Evolutionary conservation across 2,113 vertebrate species (phyloP).

Genomic region (Chlorodrepanis virens): DNA sequence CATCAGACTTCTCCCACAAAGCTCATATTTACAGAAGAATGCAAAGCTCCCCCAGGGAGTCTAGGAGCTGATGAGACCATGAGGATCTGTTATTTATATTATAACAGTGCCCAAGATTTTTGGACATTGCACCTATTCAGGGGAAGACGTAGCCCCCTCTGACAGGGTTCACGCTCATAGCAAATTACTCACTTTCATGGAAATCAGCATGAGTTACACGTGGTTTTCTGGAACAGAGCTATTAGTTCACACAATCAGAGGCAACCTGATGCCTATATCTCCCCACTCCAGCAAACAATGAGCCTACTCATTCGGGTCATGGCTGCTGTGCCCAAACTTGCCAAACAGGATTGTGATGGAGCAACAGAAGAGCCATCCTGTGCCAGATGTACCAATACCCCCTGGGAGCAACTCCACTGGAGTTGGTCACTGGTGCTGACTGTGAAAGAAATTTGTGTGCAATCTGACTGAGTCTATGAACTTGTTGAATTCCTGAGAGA

Average conservation of each 20-base stretch:
- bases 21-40: constrained; percentile 61
- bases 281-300: constrained; percentile 19
- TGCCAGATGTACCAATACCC: neutral
- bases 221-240: constrained; percentile 16
- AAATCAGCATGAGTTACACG: neutral
- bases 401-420: neutral
- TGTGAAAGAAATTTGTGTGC: neutral
- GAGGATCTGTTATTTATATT: constrained; percentile 53
- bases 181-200: constrained; percentile 25
- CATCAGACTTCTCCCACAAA: constrained; percentile 63
- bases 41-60: constrained; percentile 49
- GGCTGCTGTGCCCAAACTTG: neutral
- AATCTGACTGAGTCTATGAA: neutral
- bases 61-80: constrained; percentile 43
- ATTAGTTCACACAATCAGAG: neutral
- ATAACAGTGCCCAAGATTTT: constrained; percentile 14
- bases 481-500: neutral
- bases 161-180: neutral
- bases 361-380: neutral
- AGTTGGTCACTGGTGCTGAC: neutral
- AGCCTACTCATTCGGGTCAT: neutral
- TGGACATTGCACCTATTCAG: neutral
- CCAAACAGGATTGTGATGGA: neutral
- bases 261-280: neutral
- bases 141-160: neutral